These are phyloP conservation scores for Bradypodion ventrale DNA, from an alignment of 2,797 vertebrate species.

Conservation along the genomic window DNA sequence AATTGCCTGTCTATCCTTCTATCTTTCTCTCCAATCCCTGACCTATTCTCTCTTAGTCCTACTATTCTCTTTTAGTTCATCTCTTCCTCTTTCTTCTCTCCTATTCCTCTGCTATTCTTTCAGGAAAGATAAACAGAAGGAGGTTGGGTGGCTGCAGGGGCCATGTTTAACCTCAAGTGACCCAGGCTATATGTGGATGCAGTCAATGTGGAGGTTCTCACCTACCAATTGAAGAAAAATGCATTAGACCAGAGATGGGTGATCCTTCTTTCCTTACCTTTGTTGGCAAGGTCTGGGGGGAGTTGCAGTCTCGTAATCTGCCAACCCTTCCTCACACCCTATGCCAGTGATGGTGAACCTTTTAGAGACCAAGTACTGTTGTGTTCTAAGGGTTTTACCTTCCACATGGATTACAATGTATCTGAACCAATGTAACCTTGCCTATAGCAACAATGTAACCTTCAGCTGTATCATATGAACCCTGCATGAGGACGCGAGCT, in stretches of 20 bases:
- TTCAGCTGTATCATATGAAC: too few species aligned
- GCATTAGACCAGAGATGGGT: neutral
- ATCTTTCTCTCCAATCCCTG: neutral
- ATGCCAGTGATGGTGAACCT: too few species aligned
- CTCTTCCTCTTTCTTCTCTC: neutral
- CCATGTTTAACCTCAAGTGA: neutral
- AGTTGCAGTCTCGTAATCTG: neutral
- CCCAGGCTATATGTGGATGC: neutral
- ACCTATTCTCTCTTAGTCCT: neutral
- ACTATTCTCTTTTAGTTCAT: neutral
- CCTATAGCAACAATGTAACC: too few species aligned
- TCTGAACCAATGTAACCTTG: too few species aligned
- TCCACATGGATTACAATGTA: too few species aligned
- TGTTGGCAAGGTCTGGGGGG: neutral
- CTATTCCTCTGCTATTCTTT: neutral
- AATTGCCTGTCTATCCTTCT: neutral
- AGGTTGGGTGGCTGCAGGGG: too few species aligned
- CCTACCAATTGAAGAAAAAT: neutral
- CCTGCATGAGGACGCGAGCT: too few species aligned
- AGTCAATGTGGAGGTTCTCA: neutral
- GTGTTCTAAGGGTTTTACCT: too few species aligned
- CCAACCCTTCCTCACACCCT: too few species aligned
- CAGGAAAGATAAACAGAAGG: neutral
- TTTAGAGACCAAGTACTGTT: too few species aligned
- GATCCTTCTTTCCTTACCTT: neutral